Base-by-base conservation (phyloP, 1,140 invertebrate genomes). In the Mya arenaria region DNA sequence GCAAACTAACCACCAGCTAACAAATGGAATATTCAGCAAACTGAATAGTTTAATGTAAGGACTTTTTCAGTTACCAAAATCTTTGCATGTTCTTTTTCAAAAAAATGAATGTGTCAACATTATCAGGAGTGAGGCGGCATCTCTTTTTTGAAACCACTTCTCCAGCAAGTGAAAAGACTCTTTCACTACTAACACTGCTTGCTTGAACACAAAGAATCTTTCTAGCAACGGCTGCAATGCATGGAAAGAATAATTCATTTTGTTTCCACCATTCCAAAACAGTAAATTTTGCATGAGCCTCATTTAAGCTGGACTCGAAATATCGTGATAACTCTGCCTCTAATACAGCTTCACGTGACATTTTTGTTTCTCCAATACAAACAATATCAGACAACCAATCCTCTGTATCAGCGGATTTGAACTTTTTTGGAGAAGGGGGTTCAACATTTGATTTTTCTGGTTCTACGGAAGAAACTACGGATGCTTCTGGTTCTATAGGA, bases 81-180 rank as follows among this genome's bases (percentile, higher is more conserved):
- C 4, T 25, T 39, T 13, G 17, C 25, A 68, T 37, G 39, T 68
- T 68, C 39, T 41, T 68, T 4, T 68, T 68, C 4, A 68, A 5
- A 23, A 68, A 68, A 13, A 68, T 41, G 36, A 68, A 68, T n/a
- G 30, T 39, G 65, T 68, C 65, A 37, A 68, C 39, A 25, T 41
- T 41, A 4, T 17, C 34, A 39, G 37, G 65, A 10, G n/a, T 68
- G 5, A 68, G 39, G 4, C 65, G 34, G 36, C 10, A n/a, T 39
- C 65, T 19, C 36, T 68, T 68, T 44, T 68, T 39, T 23, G 17
- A 19, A 4, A 68, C 65, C 15, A 68, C 4, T 5, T 6, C 13
- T 8, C 65, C 65, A 32, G 65, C 65, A 13, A 68, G 34, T 4
- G 17, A 23, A 25, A 68, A 41, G 2, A 68, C 65, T 37, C 65